Evolutionary conservation across 2,888 invertebrate species (phyloP), one percentile per base, ranked within the genome.

Genomic region (Drosophila putrida): DNA sequence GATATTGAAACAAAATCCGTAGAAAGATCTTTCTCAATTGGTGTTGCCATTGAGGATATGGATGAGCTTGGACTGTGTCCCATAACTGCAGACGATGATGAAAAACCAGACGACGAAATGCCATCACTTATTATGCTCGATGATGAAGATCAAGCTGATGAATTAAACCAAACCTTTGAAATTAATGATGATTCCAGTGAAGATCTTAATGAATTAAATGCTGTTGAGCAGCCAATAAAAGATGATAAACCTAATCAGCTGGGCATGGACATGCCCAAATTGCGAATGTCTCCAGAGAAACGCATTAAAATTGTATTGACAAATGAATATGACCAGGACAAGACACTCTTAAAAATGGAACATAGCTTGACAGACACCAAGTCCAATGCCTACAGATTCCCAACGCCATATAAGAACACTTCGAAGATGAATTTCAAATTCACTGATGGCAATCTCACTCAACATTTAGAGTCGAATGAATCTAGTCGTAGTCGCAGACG

Each of bases 401-500:
- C 55, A 2, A 63, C 62, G 5, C 62, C 62, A 11, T 15, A 73
- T 5, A 89, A 86, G 10, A 35, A 35, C 6, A 72, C 46, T 4
- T 31, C 53, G 1, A 71, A 68, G 2, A 4, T 58, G 11, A 59
- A 6, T 0, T 75, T 69, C 2, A 47, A 46, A 6, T 62, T 78
- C 0, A 38, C 62, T 1, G 66, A 70, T 6, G 38, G 47, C 0
- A 5, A 55, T 4, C 13, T 49, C 5, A 27, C 43, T 6, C 36
- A 75, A 36, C 41, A 35, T 1, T 5, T 35, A 20, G n/a, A 9
- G 0, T 1, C 44, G 5, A 15, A 39, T 4, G 8, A 38, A 13
- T 50, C 85, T 4, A 74, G 75, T 9, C 77, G 76, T 6, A 78
- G 72, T 27, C 88, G 90, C 4, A 89, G 90, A 46, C 89, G 92